phyloP scores from a whole-genome alignment of 2,113 vertebrate species.

The Origma solitaria region DNA sequence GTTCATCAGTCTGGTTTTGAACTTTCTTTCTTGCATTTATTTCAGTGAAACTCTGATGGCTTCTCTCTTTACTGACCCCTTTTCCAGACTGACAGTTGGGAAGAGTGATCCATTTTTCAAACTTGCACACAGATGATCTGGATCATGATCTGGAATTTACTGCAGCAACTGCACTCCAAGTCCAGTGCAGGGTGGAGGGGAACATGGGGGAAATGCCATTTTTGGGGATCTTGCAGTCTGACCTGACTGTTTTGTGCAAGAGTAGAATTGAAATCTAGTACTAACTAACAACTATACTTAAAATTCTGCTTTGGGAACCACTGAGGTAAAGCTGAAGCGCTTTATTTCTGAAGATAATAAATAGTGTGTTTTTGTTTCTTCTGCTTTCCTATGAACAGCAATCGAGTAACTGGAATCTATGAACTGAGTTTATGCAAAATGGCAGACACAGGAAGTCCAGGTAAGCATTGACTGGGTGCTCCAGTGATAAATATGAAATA shows the following conservation, averaged over 20 bases:
- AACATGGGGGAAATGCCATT: not conserved
- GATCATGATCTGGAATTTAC: not conserved
- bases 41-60: not conserved
- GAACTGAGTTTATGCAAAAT: conserved; percentile 97
- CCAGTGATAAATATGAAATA: not conserved
- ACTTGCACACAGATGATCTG: not conserved
- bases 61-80: not conserved
- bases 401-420: conserved; percentile 94
- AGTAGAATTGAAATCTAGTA: not conserved
- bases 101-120: not conserved
- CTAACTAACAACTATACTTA: not conserved
- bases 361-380: not conserved
- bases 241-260: not conserved
- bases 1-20: not conserved
- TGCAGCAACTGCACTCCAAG: not conserved
- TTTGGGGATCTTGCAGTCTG: not conserved
- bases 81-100: not conserved
- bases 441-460: conserved; percentile 95
- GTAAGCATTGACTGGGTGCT: conserved; percentile 65
- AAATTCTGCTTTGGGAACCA: not conserved
- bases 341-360: not conserved
- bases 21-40: not conserved
- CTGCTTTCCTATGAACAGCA: conserved; percentile 73
- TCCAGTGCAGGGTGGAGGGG: not conserved
- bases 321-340: not conserved